Conservation (phyloP, 1,140 invertebrate genomes). For the Cydia splendana region DNA sequence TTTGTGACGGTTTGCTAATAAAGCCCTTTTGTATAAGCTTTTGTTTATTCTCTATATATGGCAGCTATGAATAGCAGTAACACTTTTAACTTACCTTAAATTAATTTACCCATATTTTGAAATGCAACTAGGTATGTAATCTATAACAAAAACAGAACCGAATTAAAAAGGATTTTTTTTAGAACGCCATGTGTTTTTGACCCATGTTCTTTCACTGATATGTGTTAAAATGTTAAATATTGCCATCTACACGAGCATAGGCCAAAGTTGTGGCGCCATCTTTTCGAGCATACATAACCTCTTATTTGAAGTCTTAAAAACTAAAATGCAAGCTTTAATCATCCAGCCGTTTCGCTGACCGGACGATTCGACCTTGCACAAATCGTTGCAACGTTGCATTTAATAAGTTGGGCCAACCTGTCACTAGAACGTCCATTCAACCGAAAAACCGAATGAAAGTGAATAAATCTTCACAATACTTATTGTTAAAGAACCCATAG, state of each 20-base stretch:
- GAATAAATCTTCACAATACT: slow-evolving; percentile 1
- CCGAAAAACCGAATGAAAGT: slow-evolving; percentile 12
- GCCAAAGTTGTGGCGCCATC: too few species aligned
- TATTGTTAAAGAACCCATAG: slow-evolving; percentile 6
- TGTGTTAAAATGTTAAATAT: too few species aligned
- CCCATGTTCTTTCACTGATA: too few species aligned
- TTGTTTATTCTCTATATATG: background rate
- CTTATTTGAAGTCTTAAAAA: background rate
- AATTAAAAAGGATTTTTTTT: too few species aligned
- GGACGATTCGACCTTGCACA: background rate
- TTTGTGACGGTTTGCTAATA: slow-evolving; percentile 48
- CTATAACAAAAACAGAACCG: too few species aligned
- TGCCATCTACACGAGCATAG: too few species aligned
- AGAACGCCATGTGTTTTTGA: too few species aligned
- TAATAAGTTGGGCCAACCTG: background rate
- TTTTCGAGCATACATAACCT: too few species aligned
- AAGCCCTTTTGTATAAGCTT: slow-evolving; percentile 34
- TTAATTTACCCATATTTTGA: too few species aligned
- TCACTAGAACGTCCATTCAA: slow-evolving; percentile 3
- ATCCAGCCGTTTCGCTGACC: background rate
- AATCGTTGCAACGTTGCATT: slow-evolving; percentile 3
- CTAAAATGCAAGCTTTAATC: background rate
- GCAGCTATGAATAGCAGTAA: too few species aligned
- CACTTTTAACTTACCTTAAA: too few species aligned
- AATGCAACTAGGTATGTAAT: too few species aligned